These are phyloP conservation scores for Drosophila hawaiiensis DNA, from an alignment of 2,888 invertebrate species.

Conservation along the genomic window DNA sequence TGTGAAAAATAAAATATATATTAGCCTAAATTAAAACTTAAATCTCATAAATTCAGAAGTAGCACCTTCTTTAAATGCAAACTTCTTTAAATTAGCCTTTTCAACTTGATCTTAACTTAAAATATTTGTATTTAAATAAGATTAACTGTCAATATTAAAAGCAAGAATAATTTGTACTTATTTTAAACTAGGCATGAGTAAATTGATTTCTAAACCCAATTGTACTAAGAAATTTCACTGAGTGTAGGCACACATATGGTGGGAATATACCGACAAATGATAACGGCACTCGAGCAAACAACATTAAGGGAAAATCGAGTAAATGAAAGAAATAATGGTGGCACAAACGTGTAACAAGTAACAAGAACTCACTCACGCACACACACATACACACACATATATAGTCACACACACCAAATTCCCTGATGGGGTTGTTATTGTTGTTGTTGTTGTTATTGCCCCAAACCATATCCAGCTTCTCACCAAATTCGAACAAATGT, in stretches of 20 bases:
- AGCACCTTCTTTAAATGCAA: neutral
- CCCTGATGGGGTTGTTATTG: conserved; percentile 9
- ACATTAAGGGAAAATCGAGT: conserved; percentile 80
- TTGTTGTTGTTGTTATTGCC: conserved; percentile 13
- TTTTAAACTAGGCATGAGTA: neutral
- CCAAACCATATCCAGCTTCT: conserved; percentile 22
- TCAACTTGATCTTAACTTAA: neutral
- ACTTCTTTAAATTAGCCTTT: neutral
- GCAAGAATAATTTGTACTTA: neutral
- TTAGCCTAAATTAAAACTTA: neutral
- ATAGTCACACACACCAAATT: conserved; percentile 11
- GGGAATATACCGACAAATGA: conserved; percentile 75
- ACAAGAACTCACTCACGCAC: conserved; percentile 51
- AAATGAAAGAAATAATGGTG: conserved; percentile 76
- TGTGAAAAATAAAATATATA: neutral
- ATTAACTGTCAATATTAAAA: neutral
- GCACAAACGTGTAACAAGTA: conserved; percentile 66
- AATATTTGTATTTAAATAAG: neutral
- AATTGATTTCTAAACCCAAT: neutral
- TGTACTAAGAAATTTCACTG: neutral
- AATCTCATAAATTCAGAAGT: neutral
- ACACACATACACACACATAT: neutral
- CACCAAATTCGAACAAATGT: conserved; percentile 54
- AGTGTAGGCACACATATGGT: conserved; percentile 59
- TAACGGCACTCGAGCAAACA: conserved; percentile 79